Percentiles rank a stretch among this genome's conserved stretches.
Conservation (phyloP, 2,113 vertebrate species). For the Cochlearius cochlearius region DNA sequence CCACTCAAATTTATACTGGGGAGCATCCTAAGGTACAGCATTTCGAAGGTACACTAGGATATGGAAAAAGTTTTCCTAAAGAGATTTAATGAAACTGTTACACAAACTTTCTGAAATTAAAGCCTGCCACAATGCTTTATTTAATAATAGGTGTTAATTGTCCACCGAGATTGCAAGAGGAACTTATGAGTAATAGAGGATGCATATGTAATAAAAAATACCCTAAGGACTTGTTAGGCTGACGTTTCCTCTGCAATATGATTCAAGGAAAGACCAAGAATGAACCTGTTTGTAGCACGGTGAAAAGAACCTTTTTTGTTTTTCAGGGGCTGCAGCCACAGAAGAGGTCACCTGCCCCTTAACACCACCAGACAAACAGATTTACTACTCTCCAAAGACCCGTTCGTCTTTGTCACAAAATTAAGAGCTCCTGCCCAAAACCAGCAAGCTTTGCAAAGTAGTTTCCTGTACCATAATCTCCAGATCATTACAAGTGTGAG, state of each 20-base stretch:
- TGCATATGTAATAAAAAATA: constrained; percentile 79
- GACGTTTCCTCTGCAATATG: constrained; percentile 81
- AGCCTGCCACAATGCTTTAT: constrained; percentile 43
- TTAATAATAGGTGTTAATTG: constrained; percentile 75
- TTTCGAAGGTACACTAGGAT: neutral
- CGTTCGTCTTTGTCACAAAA: constrained; percentile 75
- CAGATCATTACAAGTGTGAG: constrained; percentile 69
- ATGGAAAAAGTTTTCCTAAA: neutral
- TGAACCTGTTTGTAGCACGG: constrained; percentile 57
- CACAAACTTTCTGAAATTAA: constrained; percentile 13
- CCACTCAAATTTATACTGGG: neutral
- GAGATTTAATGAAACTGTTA: neutral
- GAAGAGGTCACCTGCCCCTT: constrained; percentile 70
- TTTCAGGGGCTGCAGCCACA: constrained; percentile 61
- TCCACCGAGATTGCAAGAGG: constrained; percentile 73
- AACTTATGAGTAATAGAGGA: constrained; percentile 76
- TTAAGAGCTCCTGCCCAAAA: constrained; percentile 74
- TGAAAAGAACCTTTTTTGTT: constrained; percentile 71
- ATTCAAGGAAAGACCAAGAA: constrained; percentile 78
- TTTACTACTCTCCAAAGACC: constrained; percentile 72
- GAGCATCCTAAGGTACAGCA: neutral
- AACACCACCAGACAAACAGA: constrained; percentile 66
- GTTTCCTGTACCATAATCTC: constrained; percentile 77
- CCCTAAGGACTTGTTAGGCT: constrained; percentile 79
- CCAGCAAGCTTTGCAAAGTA: constrained; percentile 74